Base-by-base conservation (phyloP, 2,888 invertebrate species). In the Altica lythri region DNA sequence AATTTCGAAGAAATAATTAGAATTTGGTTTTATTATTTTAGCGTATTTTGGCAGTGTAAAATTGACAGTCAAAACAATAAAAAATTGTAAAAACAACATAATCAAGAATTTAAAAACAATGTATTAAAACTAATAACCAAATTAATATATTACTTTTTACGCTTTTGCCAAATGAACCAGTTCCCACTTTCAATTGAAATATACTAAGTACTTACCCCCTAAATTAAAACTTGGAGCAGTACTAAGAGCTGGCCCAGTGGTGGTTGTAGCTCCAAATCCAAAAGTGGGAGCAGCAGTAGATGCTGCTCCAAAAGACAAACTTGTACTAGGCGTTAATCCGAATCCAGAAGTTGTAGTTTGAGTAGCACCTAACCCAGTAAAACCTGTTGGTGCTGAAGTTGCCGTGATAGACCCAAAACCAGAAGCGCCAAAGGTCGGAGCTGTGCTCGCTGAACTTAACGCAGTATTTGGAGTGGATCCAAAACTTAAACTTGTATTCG, bases 171-270 rank as follows among this genome's bases (percentile, higher is more conserved):
- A n/a, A n/a, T n/a, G n/a, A n/a, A n/a, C n/a, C n/a, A n/a, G n/a
- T n/a, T n/a, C n/a, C n/a, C n/a, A n/a, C n/a, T n/a, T n/a, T n/a
- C n/a, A n/a, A n/a, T n/a, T n/a, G n/a, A n/a, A n/a, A n/a, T n/a
- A n/a, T n/a, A n/a, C n/a, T n/a, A n/a, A 17, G 30, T 45, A 48
- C 52, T 30, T 44, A 53, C 52, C 46, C 63, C 45, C 50, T 19
- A 53, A 38, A 12, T 51, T 46, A 9, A 47, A 42, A 10, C 57
- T 44, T 14, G 45, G 29, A 3, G 48, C 49, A 29, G 59, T 43
- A 47, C 51, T 54, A 25, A 55, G 50, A 19, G 59, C 30, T 22
- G 52, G 48, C 16, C 62, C 52, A 44, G 54, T 53, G 8, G 59
- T 18, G 19, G 49, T 22, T 27, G 55, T 38, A 14, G 45, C 35